Conservation (phyloP, 2,888 invertebrate species). For the Embidobia sp. region DNA sequence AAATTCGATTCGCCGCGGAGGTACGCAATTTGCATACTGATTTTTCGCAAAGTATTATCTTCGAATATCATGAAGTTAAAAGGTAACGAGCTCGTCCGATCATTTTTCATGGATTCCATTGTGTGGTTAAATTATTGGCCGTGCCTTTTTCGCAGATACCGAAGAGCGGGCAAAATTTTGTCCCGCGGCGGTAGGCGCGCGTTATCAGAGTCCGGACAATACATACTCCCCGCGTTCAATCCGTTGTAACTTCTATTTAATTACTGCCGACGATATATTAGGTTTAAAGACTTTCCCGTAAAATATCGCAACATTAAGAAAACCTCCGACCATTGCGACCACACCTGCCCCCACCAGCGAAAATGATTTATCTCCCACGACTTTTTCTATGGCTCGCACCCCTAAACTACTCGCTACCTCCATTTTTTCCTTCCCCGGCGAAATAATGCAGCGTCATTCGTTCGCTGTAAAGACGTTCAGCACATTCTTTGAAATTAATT, state of each 20-base stretch:
- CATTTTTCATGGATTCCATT: slow-evolving; percentile 63
- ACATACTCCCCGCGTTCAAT: slow-evolving; percentile 57
- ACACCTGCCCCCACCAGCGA: slow-evolving; percentile 61
- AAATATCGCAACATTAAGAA: slow-evolving; percentile 80
- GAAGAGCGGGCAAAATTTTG: slow-evolving; percentile 69
- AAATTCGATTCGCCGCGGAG: slow-evolving; percentile 45
- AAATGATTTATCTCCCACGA: slow-evolving; percentile 78
- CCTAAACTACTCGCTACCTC: slow-evolving; percentile 9
- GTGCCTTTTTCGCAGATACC: slow-evolving; percentile 62
- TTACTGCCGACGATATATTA: slow-evolving; percentile 80
- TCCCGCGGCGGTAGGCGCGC: slow-evolving; percentile 44
- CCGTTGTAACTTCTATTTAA: slow-evolving; percentile 78
- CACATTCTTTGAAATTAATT: slow-evolving; percentile 33
- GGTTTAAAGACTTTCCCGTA: slow-evolving; percentile 79
- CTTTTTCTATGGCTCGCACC: slow-evolving; percentile 69
- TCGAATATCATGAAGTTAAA: slow-evolving; percentile 59
- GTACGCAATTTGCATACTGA: slow-evolving; percentile 62
- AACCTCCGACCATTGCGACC: slow-evolving; percentile 70
- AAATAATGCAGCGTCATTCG: slow-evolving; percentile 43
- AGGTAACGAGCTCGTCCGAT: slow-evolving; percentile 52
- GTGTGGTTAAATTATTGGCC: slow-evolving; percentile 68
- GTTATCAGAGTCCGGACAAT: slow-evolving; percentile 62
- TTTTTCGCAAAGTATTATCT: slow-evolving; percentile 60
- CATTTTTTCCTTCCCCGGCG: slow-evolving; percentile 7
- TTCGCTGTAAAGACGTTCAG: slow-evolving; percentile 11